These are phyloP conservation scores for Sarcophaga subvicina DNA, from an alignment of 2,888 invertebrate genomes.

Conservation along the genomic window DNA sequence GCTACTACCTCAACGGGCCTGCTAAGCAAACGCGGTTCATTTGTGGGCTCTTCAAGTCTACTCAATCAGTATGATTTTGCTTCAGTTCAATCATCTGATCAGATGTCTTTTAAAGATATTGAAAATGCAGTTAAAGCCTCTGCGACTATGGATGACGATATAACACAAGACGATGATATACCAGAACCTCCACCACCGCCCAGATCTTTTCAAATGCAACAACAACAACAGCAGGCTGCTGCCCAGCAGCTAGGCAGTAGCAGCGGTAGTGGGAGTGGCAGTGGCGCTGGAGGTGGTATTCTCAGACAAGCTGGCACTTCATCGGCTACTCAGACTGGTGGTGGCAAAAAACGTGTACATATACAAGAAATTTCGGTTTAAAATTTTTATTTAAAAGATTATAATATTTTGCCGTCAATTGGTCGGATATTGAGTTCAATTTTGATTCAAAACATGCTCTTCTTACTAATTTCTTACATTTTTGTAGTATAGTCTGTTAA, in stretches of 20 bases:
- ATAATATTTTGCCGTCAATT: no score
- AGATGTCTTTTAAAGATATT: constrained; percentile 80
- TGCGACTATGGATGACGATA: constrained; percentile 79
- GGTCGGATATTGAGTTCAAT: no score
- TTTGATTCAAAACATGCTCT: no score
- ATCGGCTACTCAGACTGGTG: constrained; percentile 84
- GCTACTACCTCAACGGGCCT: constrained; percentile 62
- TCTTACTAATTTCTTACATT: no score
- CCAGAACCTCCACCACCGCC: constrained; percentile 85
- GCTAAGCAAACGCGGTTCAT: constrained; percentile 76
- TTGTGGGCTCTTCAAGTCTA: constrained; percentile 70
- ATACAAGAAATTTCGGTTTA: constrained; percentile 96
- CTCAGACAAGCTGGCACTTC: constrained; percentile 83
- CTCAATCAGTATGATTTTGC: constrained; percentile 76
- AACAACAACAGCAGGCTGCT: constrained; percentile 71
- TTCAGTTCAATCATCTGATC: constrained; percentile 76
- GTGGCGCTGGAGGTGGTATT: constrained; percentile 83
- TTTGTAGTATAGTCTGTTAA: no score
- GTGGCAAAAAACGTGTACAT: constrained; percentile 92
- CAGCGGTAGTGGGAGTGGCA: constrained; percentile 34
- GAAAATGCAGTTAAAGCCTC: constrained; percentile 77
- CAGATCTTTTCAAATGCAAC: constrained; percentile 79
- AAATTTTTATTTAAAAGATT: constrained; percentile 2
- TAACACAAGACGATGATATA: constrained; percentile 83
- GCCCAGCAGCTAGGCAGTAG: constrained; percentile 40